A percentile compares a stretch with the other conserved stretches of the same genome.
phyloP scores from a whole-genome alignment of 2,113 vertebrate species.

The Connochaetes taurinus region DNA sequence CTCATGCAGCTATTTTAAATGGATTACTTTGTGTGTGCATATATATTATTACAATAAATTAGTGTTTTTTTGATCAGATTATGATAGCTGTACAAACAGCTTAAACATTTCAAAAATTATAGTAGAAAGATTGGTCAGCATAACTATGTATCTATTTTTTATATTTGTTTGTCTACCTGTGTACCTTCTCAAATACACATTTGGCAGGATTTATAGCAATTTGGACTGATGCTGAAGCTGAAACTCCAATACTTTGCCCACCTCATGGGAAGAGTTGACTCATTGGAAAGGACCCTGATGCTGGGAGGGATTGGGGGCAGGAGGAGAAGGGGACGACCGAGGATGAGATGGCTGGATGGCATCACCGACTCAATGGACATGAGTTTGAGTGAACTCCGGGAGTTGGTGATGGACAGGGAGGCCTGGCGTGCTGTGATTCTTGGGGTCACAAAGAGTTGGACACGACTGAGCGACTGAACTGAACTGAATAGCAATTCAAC shows the following conservation, averaged over 20 bases:
- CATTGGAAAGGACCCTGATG: neutral
- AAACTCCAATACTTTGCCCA: neutral
- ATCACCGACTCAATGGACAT: neutral
- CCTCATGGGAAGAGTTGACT: neutral
- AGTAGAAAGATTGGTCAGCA: neutral
- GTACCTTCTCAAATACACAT: neutral
- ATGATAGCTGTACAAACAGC: neutral
- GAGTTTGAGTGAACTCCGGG: neutral
- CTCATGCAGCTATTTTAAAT: neutral
- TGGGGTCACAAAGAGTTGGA: too few relatives aligned
- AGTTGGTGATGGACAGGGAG: neutral
- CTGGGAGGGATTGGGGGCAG: neutral
- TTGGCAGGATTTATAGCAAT: neutral
- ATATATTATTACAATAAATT: neutral
- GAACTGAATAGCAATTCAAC: neutral
- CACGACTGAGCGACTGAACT: neutral
- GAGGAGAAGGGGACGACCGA: neutral
- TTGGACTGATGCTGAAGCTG: neutral
- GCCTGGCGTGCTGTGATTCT: too few relatives aligned
- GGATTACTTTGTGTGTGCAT: neutral
- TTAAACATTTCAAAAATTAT: neutral
- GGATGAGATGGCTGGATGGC: neutral
- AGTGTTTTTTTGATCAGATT: neutral
- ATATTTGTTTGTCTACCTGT: neutral
- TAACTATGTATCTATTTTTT: neutral